Conservation (phyloP, 2,113 vertebrate genomes). For the Polypterus senegalus region DNA sequence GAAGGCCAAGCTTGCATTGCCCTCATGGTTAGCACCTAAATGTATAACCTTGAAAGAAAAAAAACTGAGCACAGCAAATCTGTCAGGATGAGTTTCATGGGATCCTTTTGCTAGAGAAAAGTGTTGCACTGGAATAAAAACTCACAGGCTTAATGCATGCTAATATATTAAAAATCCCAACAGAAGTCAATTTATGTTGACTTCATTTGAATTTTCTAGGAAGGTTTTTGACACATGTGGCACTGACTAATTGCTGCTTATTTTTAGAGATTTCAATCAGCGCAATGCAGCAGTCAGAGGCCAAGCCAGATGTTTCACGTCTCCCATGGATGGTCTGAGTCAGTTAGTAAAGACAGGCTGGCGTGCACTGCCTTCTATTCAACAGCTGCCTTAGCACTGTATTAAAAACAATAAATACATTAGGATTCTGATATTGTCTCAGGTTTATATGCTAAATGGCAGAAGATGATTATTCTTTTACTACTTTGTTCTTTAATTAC, state of each 20-base stretch:
- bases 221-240: conserved; percentile 40
- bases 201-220: conserved; percentile 55
- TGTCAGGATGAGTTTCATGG: neutral
- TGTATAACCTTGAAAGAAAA: neutral
- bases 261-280: conserved; percentile 39
- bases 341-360: conserved; percentile 28
- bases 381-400: conserved; percentile 20
- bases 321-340: conserved; percentile 34
- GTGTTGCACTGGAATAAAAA: conserved; percentile 8
- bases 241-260: conserved; percentile 45
- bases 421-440: no score
- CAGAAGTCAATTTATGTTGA: conserved; percentile 45
- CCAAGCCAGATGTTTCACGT: conserved; percentile 42
- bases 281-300: conserved; percentile 33
- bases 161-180: conserved; percentile 34
- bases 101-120: neutral
- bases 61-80: neutral
- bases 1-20: no score
- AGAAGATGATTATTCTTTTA: no score
- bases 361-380: conserved; percentile 38
- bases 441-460: no score
- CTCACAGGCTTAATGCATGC: conserved; percentile 12
- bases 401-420: no score
- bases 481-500: no score
- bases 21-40: no score